Evolutionary conservation across 1,140 invertebrate genomes (phyloP), one percentile per base, ranked within the genome.

Genomic region (Zelostemma sp.): DNA sequence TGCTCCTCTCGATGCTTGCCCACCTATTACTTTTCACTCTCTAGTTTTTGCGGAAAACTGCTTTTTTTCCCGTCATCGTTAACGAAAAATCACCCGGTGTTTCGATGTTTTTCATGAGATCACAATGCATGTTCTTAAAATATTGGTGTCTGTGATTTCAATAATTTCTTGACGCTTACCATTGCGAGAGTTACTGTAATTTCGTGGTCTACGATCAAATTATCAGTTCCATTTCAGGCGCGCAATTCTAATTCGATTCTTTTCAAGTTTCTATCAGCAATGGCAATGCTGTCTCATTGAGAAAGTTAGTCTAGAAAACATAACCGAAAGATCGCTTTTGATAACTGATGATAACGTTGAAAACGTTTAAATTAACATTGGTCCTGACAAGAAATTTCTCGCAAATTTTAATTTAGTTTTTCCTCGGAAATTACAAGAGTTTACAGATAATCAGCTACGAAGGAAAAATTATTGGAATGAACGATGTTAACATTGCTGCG

Each of bases 41-140:
- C 28, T 14, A 43, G 6, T 46, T 15, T 38, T 60, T 58, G 6
- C 56, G 33, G 78, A 79, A 81, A 81, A 80, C 79, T 78, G 79
- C 25, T 8, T 28, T 28, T 28, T 28, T 4, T 8, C 25, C 25
- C 25, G 3, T 28, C 3, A 4, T 8, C 25, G 3, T 28, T 28
- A n/a, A n/a, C n/a, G n/a, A n/a, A n/a, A n/a, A n/a, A n/a, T n/a
- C n/a, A n/a, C n/a, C n/a, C n/a, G n/a, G n/a, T n/a, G n/a, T n/a
- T n/a, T n/a, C n/a, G n/a, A n/a, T n/a, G n/a, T n/a, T n/a, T n/a
- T n/a, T n/a, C n/a, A n/a, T n/a, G n/a, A n/a, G n/a, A n/a, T n/a
- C n/a, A n/a, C n/a, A n/a, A n/a, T n/a, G n/a, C n/a, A n/a, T n/a
- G n/a, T n/a, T n/a, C n/a, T n/a, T n/a, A n/a, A n/a, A n/a, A n/a